A percentile compares a stretch with the other conserved stretches of the same genome.
Conservation (phyloP, 2,113 vertebrate genomes). For the Anguilla rostrata region DNA sequence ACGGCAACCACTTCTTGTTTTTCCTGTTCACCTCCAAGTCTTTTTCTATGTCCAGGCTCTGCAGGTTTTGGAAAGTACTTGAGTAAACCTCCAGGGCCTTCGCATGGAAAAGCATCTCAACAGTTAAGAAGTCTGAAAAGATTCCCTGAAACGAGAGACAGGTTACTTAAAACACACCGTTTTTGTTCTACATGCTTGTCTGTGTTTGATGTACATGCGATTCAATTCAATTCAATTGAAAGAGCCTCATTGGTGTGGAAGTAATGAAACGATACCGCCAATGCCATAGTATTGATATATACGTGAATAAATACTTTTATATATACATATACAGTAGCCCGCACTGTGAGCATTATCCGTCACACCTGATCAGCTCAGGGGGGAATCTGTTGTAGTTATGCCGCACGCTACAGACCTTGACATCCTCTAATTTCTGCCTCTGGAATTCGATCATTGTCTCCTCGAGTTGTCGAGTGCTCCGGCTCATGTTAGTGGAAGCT, state of each 20-base stretch:
- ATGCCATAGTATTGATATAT: too few species aligned
- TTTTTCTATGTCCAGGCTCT: constrained; percentile 64
- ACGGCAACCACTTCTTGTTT: background rate
- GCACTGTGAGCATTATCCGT: background rate
- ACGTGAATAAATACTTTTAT: too few species aligned
- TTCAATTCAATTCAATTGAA: background rate
- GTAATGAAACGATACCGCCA: too few species aligned
- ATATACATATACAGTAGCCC: too few species aligned
- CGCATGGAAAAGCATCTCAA: constrained; percentile 82
- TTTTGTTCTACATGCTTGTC: background rate
- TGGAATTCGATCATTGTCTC: constrained; percentile 74
- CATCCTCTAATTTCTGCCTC: constrained; percentile 73
- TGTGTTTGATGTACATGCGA: too few species aligned
- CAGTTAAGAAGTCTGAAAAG: constrained; percentile 75
- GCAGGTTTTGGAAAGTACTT: constrained; percentile 69
- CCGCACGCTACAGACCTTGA: constrained; percentile 62
- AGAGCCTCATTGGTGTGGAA: too few species aligned
- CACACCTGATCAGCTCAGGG: background rate
- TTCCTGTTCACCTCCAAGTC: constrained; percentile 71
- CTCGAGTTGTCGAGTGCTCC: constrained; percentile 67
- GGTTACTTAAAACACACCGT: background rate
- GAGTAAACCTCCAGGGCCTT: constrained; percentile 80
- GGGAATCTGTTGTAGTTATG: background rate
- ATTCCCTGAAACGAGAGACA: constrained; percentile 60
- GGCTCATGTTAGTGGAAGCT: constrained; percentile 67